phyloP scores from a whole-genome alignment of 2,113 vertebrate species.

The Nerophis lumbriciformis region DNA sequence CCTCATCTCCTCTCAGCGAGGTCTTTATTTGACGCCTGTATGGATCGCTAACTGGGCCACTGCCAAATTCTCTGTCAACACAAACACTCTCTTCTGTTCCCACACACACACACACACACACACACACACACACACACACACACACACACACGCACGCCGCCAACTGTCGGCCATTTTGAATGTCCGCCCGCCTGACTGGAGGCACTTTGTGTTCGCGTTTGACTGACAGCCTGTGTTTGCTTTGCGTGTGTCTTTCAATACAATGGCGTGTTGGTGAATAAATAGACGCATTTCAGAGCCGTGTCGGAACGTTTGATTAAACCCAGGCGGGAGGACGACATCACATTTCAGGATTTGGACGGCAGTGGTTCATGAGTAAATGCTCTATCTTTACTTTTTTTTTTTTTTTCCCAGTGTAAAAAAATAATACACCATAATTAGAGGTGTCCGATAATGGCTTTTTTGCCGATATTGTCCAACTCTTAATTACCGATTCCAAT shows the following conservation, averaged over 20 bases:
- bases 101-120: slow-evolving; percentile 1
- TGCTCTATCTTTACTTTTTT: neutral
- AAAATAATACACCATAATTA: too few species aligned
- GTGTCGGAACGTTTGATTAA: slow-evolving; percentile 22
- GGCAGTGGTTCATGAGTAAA: neutral
- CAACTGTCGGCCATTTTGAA: slow-evolving; percentile 57
- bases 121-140: slow-evolving; percentile 7
- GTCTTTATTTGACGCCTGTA: slow-evolving; percentile 52
- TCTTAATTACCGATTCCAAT: too few species aligned
- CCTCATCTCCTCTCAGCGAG: slow-evolving; percentile 32
- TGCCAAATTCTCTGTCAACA: slow-evolving; percentile 55
- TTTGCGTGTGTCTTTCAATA: slow-evolving; percentile 25
- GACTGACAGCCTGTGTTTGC: slow-evolving; percentile 44
- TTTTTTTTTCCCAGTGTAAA: neutral
- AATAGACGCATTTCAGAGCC: slow-evolving; percentile 23
- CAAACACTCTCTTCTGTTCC: slow-evolving; percentile 39
- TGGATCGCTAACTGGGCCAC: slow-evolving; percentile 44
- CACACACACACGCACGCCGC: slow-evolving; percentile 9
- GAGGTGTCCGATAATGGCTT: too few species aligned
- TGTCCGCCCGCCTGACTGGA: slow-evolving; percentile 48
- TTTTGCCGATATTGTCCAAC: too few species aligned
- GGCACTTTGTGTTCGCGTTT: slow-evolving; percentile 55
- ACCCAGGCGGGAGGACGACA: neutral
- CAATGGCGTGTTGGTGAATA: slow-evolving; percentile 37
- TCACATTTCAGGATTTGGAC: neutral